A percentile compares a stretch with the other conserved stretches of the same genome.
These are phyloP conservation scores for Trialeurodes vaporariorum DNA, from an alignment of 1,140 invertebrate genomes.

Conservation along the genomic window DNA sequence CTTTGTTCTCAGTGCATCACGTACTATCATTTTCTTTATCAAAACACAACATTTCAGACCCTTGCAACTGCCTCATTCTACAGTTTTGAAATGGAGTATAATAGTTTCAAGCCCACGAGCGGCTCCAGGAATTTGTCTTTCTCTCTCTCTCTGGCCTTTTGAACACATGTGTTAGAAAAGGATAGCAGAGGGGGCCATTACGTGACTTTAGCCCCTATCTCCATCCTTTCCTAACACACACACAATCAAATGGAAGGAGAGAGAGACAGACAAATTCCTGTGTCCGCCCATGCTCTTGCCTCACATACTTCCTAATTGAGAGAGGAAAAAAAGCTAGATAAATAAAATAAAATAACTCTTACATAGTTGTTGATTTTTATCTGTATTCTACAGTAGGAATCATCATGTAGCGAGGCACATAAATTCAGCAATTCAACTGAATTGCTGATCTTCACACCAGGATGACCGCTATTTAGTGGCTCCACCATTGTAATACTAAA, in stretches of 20 bases:
- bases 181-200: not conserved
- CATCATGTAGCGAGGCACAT: constrained; percentile 6
- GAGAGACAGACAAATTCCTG: not conserved
- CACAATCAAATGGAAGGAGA: not conserved
- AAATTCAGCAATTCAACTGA: constrained; percentile 6
- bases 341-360: not conserved
- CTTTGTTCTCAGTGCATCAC: no score
- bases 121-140: no score
- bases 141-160: no score
- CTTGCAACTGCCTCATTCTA: no score
- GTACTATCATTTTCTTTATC: no score
- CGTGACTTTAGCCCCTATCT: no score
- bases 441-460: constrained; percentile 4
- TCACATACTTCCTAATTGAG: not conserved
- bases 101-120: no score
- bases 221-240: no score
- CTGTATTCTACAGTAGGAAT: not conserved
- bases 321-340: not conserved
- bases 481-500: not conserved
- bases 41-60: no score
- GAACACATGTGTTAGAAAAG: not conserved
- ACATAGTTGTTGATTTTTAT: constrained; percentile 15
- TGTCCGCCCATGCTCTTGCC: not conserved
- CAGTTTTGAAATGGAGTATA: no score
- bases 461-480: not conserved